Evolutionary conservation across 2,797 vertebrate species (phyloP).

Genomic region (Peromyscus nudipes): DNA sequence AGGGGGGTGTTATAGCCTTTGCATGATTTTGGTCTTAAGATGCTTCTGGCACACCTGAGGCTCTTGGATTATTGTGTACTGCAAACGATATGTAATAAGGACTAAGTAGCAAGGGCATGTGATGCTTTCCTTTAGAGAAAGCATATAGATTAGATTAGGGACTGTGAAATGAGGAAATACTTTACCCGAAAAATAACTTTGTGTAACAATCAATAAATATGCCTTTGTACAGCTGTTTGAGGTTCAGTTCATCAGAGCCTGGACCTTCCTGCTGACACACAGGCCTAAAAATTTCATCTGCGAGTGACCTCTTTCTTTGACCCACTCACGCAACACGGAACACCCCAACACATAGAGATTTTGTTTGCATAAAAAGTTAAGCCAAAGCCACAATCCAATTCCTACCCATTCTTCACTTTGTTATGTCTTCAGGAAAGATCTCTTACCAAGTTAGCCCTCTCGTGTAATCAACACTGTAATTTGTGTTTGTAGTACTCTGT

Average conservation of each 20-base stretch:
- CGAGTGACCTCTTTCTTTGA: not conserved
- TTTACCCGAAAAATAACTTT: not conserved
- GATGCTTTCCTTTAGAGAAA: not conserved
- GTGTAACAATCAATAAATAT: not conserved
- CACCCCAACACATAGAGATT: not conserved
- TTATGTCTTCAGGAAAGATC: not conserved
- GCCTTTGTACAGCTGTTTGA: not conserved
- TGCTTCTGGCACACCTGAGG: not conserved
- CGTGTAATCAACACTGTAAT: not conserved
- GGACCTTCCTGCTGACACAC: not conserved
- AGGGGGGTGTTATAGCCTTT: not conserved
- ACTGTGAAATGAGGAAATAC: not conserved
- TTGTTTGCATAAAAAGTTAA: not conserved
- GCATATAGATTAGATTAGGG: not conserved
- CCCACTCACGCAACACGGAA: not conserved
- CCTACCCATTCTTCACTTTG: not conserved
- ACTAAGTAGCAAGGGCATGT: not conserved
- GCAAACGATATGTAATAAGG: not conserved
- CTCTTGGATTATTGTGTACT: not conserved
- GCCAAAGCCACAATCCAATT: not conserved
- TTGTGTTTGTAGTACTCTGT: not conserved
- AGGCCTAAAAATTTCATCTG: not conserved
- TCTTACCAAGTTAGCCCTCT: not conserved
- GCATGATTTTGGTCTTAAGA: not conserved
- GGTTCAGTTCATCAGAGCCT: not conserved